A percentile compares a stretch with the other conserved stretches of the same genome.
Evolutionary conservation across 2,113 vertebrate genomes (phyloP).

Genomic region (Maccullochella peelii): DNA sequence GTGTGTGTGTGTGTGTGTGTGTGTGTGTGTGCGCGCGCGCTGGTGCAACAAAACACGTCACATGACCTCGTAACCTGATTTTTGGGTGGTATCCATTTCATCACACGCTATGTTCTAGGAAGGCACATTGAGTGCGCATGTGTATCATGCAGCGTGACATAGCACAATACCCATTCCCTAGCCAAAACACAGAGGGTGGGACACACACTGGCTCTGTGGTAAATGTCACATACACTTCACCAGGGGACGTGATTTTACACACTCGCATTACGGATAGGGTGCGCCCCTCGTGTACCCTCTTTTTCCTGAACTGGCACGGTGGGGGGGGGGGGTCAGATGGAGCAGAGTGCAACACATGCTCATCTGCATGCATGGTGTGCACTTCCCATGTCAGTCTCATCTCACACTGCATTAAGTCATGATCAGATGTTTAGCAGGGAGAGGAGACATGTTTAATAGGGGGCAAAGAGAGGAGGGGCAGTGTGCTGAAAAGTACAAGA

Average conservation of each 20-base stretch:
- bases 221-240: constrained; percentile 49
- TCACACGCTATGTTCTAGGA: constrained; percentile 49
- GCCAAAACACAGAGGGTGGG: constrained; percentile 80
- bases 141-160: constrained; percentile 31
- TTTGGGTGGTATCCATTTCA: constrained; percentile 63
- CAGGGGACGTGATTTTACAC: constrained; percentile 58
- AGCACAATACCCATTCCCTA: constrained; percentile 68
- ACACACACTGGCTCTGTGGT: constrained; percentile 48
- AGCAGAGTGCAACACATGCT: background rate
- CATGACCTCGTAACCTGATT: constrained; percentile 36
- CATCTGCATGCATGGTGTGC: constrained; percentile 21
- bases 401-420: constrained; percentile 21
- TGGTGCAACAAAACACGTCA: constrained; percentile 31
- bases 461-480: background rate
- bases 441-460: constrained; percentile 10
- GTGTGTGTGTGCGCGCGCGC: background rate
- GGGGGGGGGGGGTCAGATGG: background rate
- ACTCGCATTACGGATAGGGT: constrained; percentile 18
- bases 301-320: background rate
- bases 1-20: background rate
- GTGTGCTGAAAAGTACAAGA: background rate
- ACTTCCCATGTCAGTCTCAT: background rate
- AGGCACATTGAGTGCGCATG: constrained; percentile 2
- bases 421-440: constrained; percentile 34
- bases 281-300: background rate